phyloP scores from a whole-genome alignment of 2,113 vertebrate genomes.

The Clarias magur region DNA sequence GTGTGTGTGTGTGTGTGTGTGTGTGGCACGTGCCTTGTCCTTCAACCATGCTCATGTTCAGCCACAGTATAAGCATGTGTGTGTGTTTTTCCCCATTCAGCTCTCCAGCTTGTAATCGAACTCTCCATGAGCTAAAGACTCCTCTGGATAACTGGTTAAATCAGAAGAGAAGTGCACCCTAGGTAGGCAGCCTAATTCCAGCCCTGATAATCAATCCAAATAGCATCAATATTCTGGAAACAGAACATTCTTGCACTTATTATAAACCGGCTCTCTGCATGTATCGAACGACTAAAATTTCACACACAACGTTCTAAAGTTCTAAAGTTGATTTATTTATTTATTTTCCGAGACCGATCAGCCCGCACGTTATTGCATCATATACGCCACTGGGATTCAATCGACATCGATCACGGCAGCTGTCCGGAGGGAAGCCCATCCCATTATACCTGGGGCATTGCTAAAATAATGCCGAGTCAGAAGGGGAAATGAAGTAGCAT shows the following conservation, averaged over 20 bases:
- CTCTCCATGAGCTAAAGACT: not conserved
- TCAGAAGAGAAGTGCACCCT: not conserved
- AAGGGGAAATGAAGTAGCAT: not conserved
- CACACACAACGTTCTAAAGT: not conserved
- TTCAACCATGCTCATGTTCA: not conserved
- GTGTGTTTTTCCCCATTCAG: not conserved
- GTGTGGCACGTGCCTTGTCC: not conserved
- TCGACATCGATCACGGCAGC: not conserved
- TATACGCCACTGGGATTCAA: not conserved
- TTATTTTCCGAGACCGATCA: not conserved
- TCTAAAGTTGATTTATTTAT: not conserved
- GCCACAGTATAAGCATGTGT: not conserved
- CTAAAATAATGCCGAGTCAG: not conserved
- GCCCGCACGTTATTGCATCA: not conserved
- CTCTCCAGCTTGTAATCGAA: not conserved
- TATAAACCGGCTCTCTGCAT: not conserved
- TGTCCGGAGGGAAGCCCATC: not conserved
- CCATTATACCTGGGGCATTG: not conserved
- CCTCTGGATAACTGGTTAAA: not conserved
- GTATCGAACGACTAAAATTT: not conserved
- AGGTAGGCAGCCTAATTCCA: not conserved
- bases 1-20: not conserved
- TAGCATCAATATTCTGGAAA: not conserved
- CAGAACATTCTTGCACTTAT: not conserved
- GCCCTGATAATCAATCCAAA: not conserved